Evolutionary conservation across 2,113 vertebrate species (phyloP).

Genomic region (Callipepla squamata): DNA sequence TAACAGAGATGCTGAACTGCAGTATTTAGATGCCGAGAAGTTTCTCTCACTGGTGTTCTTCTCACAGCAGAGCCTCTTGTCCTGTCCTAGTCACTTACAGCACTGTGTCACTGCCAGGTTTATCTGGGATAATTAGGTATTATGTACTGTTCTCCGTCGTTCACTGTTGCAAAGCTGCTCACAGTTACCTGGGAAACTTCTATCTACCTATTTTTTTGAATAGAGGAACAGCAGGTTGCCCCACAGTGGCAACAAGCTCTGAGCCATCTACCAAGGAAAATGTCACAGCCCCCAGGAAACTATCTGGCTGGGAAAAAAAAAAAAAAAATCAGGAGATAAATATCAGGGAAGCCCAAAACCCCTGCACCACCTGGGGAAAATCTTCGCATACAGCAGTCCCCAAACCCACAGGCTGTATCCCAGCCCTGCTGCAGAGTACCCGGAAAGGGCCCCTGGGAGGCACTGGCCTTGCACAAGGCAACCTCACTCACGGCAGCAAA

Average conservation of each 20-base stretch:
- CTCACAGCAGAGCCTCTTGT: no score
- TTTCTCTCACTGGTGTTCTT: background rate
- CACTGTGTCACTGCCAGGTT: background rate
- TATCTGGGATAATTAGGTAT: background rate
- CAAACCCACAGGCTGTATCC: background rate
- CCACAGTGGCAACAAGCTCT: background rate
- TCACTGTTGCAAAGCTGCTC: background rate
- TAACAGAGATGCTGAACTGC: background rate
- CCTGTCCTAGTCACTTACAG: background rate
- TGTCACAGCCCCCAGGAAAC: background rate
- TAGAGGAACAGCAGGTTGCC: fast-evolving
- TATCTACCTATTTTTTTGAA: background rate
- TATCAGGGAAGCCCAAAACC: fast-evolving
- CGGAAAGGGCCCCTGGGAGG: background rate
- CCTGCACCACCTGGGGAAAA: fast-evolving
- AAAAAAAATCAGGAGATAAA: background rate
- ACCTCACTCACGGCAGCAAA: fast-evolving
- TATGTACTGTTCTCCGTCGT: background rate
- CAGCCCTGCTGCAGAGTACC: background rate
- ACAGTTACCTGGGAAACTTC: fast-evolving
- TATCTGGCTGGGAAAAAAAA: background rate
- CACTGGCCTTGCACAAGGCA: fast-evolving
- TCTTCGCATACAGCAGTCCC: background rate
- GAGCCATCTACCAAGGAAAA: background rate
- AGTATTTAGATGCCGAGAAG: background rate